phyloP scores from a whole-genome alignment of 2,888 invertebrate genomes.

The Tetragonisca angustula region DNA sequence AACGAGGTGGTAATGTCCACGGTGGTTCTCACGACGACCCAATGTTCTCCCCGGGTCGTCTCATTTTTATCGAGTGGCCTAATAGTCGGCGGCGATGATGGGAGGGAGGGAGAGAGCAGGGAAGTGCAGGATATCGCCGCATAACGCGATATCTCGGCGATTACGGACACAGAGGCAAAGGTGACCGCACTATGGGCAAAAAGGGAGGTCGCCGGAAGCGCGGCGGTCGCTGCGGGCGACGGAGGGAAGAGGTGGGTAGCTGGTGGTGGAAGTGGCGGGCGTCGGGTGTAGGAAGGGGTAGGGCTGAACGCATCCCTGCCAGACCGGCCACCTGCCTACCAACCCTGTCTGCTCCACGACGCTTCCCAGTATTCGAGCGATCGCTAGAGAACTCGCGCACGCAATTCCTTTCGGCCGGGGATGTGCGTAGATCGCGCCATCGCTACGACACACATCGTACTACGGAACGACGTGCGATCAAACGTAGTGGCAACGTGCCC shows the following conservation, averaged over 20 bases:
- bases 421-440: slow-evolving; percentile 64
- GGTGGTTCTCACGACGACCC: neutral
- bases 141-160: slow-evolving; percentile 20
- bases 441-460: slow-evolving; percentile 50
- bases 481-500: slow-evolving; percentile 37
- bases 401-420: slow-evolving; percentile 61
- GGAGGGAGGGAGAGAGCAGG: neutral
- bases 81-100: neutral
- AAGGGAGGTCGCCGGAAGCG: slow-evolving; percentile 45
- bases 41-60: neutral
- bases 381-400: slow-evolving; percentile 68
- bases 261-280: slow-evolving; percentile 31
- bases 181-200: slow-evolving; percentile 33
- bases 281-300: slow-evolving; percentile 65
- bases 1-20: neutral
- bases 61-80: neutral
- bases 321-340: slow-evolving; percentile 74
- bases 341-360: slow-evolving; percentile 70
- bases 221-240: slow-evolving; percentile 26
- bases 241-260: slow-evolving; percentile 17
- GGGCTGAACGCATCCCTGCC: slow-evolving; percentile 75
- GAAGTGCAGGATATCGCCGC: neutral
- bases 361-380: slow-evolving; percentile 76
- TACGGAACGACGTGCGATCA: slow-evolving; percentile 37
- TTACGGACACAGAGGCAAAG: slow-evolving; percentile 16